These are phyloP conservation scores for Halyomorpha halys DNA, from an alignment of 1,140 invertebrate species.

Conservation along the genomic window DNA sequence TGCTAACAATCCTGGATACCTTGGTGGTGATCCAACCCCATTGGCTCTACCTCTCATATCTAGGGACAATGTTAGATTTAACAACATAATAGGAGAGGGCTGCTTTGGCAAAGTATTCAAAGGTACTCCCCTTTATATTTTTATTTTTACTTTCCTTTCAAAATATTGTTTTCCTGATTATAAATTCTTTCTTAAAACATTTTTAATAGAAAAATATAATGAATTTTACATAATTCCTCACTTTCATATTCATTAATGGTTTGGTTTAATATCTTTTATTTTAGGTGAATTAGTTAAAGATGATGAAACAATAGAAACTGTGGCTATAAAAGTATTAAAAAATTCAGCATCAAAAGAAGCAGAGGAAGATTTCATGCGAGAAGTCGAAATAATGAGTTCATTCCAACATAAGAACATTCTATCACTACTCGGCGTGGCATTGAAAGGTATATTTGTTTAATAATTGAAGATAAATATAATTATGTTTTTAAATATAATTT, in stretches of 20 bases:
- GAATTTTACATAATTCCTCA: background rate
- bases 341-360: conserved; percentile 67
- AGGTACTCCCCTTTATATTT: conserved; percentile 6
- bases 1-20: conserved; percentile 65
- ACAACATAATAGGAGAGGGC: conserved; percentile 76
- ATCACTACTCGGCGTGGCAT: conserved; percentile 67
- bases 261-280: background rate
- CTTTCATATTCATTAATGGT: no score
- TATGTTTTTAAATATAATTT: no score
- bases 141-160: background rate
- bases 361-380: conserved; percentile 73
- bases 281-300: conserved; percentile 46
- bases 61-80: conserved; percentile 45
- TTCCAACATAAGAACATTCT: conserved; percentile 82
- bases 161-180: background rate
- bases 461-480: no score
- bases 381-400: conserved; percentile 82
- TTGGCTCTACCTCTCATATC: conserved; percentile 49
- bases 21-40: conserved; percentile 32
- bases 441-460: conserved; percentile 54
- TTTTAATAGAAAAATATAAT: background rate
- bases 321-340: conserved; percentile 80
- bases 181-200: background rate
- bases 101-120: conserved; percentile 84
- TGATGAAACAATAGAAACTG: conserved; percentile 42